Evolutionary conservation across 2,888 invertebrate genomes (phyloP).

Genomic region (Synergus gifuensis): DNA sequence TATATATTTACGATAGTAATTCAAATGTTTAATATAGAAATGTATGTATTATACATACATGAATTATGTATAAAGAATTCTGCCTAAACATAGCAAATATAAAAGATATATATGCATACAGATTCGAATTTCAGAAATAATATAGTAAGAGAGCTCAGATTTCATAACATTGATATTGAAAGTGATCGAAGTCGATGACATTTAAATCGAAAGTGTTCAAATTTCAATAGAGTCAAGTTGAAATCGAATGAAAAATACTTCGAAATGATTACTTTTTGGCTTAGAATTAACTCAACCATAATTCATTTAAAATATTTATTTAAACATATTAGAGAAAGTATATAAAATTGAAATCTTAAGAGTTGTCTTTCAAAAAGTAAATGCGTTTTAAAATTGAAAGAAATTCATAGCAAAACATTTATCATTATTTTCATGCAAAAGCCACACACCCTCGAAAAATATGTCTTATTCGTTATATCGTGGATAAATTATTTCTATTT

Average conservation of each 20-base stretch:
- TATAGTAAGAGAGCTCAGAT: background rate
- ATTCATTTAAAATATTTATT: background rate
- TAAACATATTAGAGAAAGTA: too few relatives aligned
- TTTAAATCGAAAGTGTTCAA: background rate
- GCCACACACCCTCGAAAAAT: background rate
- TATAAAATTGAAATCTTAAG: background rate
- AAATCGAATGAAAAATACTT: too few relatives aligned
- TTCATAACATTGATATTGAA: background rate
- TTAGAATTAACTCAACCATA: background rate
- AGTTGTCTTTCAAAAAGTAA: background rate
- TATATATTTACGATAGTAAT: too few relatives aligned
- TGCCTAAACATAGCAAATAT: too few relatives aligned
- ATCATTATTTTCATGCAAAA: background rate
- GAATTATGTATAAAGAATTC: too few relatives aligned
- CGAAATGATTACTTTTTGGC: background rate
- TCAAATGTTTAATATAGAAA: too few relatives aligned
- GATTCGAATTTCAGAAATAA: background rate
- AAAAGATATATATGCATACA: too few relatives aligned
- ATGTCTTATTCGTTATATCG: background rate
- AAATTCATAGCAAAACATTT: background rate
- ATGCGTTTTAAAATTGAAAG: background rate
- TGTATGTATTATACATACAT: too few relatives aligned
- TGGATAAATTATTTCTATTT: slow-evolving; percentile 10
- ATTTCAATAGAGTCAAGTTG: background rate
- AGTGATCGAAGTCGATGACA: background rate